Base-by-base conservation (phyloP, 2,888 invertebrate species). In the Drosophila helvetica region DNA sequence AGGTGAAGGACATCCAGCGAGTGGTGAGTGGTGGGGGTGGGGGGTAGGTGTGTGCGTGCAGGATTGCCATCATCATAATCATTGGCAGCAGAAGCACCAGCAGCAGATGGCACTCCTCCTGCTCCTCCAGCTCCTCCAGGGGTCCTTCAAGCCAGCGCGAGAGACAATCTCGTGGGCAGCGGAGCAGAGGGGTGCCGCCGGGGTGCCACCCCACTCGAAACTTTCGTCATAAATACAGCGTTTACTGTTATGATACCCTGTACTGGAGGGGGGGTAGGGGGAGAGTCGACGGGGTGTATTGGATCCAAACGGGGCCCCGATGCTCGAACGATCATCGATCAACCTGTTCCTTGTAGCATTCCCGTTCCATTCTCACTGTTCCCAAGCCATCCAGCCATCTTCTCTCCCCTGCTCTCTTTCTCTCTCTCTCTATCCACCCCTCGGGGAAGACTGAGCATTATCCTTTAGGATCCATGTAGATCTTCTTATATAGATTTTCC, bases 61-160 rank as follows among this genome's bases (percentile, higher is more conserved):
- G 77, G 74, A 77, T 82, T 79, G 82, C 88, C 82, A 85, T 87
- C 88, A 79, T 86, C 72, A 84, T 87, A 82, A 81, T 81, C 82
- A 87, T 81, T 56, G 71, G 48, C 45, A 50, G 53, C 53, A 46
- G 25, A 15, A 33, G 50, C 45, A 42, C 18, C 10, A 15, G 19
- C 27, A 45, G 57, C 72, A 72, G 71, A 61, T 72, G 70, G 62
- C 72, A 54, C 59, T 60, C 12, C 43, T n/a, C 58, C 53, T 30
- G 17, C 47, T 7, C 22, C 59, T 3, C 9, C 18, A 19, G 12
- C 43, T 25, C n/a, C n/a, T n/a, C n/a, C n/a, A n/a, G n/a, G 7
- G 52, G 15, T 38, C 38, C 38, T 15, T 4, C 38, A 38, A 38
- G 2, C 38, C 25, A 27, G 27, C 7, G 27, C 1, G 27, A 7